Evolutionary conservation across 2,888 invertebrate species (phyloP), one percentile per base, ranked within the genome.

Genomic region (Zygogramma bicolorata): DNA sequence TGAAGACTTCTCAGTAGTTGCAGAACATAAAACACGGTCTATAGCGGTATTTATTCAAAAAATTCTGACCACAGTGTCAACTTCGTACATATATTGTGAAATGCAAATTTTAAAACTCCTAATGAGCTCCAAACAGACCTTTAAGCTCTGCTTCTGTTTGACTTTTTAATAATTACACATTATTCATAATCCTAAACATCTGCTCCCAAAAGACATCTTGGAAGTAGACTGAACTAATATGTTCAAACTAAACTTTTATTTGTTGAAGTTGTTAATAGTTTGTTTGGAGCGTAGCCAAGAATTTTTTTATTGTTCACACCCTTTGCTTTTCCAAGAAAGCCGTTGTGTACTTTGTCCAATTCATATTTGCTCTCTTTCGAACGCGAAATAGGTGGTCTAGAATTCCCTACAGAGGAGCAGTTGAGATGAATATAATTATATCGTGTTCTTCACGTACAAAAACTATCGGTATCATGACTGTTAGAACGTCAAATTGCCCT

Each of bases 281-380:
- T 83, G 82, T 81, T 82, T 82, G 81, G 69, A 81, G 77, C 77
- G 75, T 69, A 75, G 77, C 71, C 74, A 78, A 78, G 79, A 77
- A 76, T 76, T 77, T 79, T 79, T 81, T 77, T 80, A 70, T 82
- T 82, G 82, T 84, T 84, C 84, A 83, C 84, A 83, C 68, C 84
- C 82, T 81, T 71, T 73, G 70, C 68, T 75, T 77, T 84, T 84
- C 84, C 79, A 66, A 81, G 84, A 84, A 84, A 38, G 40, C 40
- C 7, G 18, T 34, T 68, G 68, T 71, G 34, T 71, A 18, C 29
- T 65, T 62, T 71, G 59, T 42, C 42, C n/a, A 38, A 59, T 34
- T 18, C 18, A 66, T 61, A 40, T 70, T 70, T 70, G 61, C 38
- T 29, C 20, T 34, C 10, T 29, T 53, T 27, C 25, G n/a, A 53